These are phyloP conservation scores for Nemurella pictetii DNA, from an alignment of 2,888 invertebrate genomes.

Conservation along the genomic window DNA sequence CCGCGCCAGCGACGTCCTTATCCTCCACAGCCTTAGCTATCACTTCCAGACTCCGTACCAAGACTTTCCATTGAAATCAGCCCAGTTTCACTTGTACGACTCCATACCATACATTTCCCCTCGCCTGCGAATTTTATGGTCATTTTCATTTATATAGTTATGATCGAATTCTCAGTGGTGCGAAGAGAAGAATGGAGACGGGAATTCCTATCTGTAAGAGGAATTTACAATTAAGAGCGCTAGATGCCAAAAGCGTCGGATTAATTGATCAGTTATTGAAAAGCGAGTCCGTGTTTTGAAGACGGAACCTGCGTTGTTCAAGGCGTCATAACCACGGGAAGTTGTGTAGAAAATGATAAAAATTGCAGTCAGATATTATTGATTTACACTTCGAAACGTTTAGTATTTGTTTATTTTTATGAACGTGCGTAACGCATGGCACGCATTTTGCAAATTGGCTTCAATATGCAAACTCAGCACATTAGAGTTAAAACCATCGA, in stretches of 20 bases:
- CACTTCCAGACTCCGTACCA: slow-evolving; percentile 24
- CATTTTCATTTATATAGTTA: slow-evolving; percentile 21
- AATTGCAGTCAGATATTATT: background rate
- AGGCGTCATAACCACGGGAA: background rate
- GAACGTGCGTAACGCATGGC: background rate
- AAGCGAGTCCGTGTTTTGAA: background rate
- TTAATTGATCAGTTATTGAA: background rate
- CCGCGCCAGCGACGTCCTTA: slow-evolving; percentile 13
- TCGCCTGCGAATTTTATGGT: slow-evolving; percentile 19
- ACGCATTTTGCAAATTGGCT: background rate
- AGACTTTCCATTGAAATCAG: slow-evolving; percentile 30
- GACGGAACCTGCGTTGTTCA: background rate
- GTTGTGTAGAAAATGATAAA: background rate
- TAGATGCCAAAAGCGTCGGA: slow-evolving; percentile 4
- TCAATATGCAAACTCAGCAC: background rate
- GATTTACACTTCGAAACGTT: background rate
- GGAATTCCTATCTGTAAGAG: slow-evolving; percentile 18
- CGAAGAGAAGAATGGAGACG: background rate
- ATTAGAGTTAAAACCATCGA: background rate
- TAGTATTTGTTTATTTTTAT: background rate
- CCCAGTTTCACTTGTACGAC: slow-evolving; percentile 30
- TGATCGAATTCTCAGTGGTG: slow-evolving; percentile 19
- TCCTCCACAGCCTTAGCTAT: slow-evolving; percentile 17
- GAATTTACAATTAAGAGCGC: slow-evolving; percentile 15
- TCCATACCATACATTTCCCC: slow-evolving; percentile 15